Evolutionary conservation across 2,888 invertebrate species (phyloP).

Genomic region (Trachelus iudaicus): DNA sequence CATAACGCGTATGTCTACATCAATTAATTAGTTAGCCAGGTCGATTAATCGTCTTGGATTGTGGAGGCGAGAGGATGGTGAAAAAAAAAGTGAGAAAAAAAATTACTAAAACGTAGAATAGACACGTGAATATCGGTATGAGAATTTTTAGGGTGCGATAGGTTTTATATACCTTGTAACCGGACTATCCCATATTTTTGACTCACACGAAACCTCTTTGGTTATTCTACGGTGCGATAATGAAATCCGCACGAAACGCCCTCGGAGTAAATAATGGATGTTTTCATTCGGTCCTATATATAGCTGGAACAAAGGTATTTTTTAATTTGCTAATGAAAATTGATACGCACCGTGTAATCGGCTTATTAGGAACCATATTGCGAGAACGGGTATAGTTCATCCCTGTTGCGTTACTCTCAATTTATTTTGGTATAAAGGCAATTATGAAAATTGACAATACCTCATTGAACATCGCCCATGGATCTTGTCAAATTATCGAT

Average conservation of each 20-base stretch:
- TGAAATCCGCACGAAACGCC: constrained; percentile 9
- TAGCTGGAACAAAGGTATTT: constrained; percentile 3
- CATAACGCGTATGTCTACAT: background rate
- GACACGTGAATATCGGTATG: background rate
- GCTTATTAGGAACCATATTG: constrained; percentile 3
- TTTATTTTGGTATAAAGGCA: background rate
- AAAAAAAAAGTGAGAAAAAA: background rate
- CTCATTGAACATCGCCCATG: background rate
- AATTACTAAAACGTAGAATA: background rate
- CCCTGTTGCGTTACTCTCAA: background rate
- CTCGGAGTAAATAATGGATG: constrained; percentile 1
- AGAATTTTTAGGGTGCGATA: background rate
- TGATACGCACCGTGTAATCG: constrained; percentile 10
- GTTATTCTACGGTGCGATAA: constrained; percentile 4
- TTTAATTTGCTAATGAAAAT: constrained; percentile 18
- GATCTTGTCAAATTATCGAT: background rate
- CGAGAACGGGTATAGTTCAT: background rate
- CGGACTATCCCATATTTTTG: background rate
- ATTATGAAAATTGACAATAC: constrained; percentile 5
- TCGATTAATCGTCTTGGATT: background rate
- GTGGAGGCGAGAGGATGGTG: background rate
- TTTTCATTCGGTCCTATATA: background rate
- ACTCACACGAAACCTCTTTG: constrained; percentile 5
- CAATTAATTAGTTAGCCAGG: background rate
- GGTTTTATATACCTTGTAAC: background rate